phyloP scores from a whole-genome alignment of 2,113 vertebrate species.

The Entelurus aequoreus region DNA sequence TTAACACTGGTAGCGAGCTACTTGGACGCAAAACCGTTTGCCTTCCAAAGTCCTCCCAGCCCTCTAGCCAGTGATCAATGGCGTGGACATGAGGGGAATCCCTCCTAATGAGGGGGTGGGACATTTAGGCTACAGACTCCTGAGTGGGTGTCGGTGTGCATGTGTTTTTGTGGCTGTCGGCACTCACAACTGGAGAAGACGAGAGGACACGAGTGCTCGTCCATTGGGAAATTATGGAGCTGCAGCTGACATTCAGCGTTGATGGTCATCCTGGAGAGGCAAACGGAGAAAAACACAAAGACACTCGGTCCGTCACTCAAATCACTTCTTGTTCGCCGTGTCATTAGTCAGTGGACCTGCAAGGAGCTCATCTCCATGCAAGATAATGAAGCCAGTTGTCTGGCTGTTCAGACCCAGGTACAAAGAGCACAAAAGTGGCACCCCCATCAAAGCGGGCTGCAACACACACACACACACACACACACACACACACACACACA shows the following conservation, averaged over 20 bases:
- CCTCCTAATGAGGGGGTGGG: not conserved
- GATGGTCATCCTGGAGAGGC: constrained; percentile 84
- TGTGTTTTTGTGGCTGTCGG: constrained; percentile 14
- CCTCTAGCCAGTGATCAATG: not conserved
- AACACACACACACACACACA: not conserved
- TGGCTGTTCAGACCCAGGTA: constrained; percentile 15
- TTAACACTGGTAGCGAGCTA: not conserved
- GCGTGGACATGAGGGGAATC: not conserved
- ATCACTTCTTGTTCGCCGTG: not conserved
- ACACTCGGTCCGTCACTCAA: not conserved
- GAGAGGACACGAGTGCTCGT: constrained; percentile 93
- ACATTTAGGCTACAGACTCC: not conserved
- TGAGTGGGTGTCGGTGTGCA: not conserved
- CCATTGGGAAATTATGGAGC: constrained; percentile 98
- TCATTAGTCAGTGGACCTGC: not conserved
- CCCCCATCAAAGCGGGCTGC: constrained; percentile 14
- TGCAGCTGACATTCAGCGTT: constrained; percentile 96
- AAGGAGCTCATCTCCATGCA: not conserved
- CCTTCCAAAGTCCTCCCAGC: too few species aligned
- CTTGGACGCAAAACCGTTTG: not conserved
- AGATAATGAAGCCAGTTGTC: constrained; percentile 4
- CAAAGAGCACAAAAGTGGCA: constrained; percentile 24
- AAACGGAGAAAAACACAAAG: constrained; percentile 14
- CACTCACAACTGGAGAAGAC: constrained; percentile 98
- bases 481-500: too few species aligned